Percentiles rank a stretch among this genome's conserved stretches.
Evolutionary conservation across 2,888 invertebrate species (phyloP).

Genomic region (Megaustenia siamemsis): DNA sequence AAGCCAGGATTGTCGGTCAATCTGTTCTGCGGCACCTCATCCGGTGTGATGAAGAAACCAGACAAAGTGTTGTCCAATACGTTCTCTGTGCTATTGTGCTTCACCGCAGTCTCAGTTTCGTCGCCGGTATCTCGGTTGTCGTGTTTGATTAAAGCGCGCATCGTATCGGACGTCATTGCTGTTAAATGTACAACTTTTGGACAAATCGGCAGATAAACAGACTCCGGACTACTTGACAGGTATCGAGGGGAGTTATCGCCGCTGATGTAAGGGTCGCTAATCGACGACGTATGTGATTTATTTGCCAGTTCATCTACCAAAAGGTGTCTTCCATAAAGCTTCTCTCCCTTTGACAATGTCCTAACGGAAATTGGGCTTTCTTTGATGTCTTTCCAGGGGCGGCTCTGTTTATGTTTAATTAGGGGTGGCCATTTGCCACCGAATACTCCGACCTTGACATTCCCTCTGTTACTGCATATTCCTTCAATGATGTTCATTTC

Average conservation of each 20-base stretch:
- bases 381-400: conserved; percentile 60
- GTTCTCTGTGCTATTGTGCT: no score
- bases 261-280: neutral
- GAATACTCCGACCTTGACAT: conserved; percentile 55
- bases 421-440: conserved; percentile 44
- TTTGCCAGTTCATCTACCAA: no score
- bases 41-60: no score
- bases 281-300: neutral
- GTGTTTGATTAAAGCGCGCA: no score
- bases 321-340: neutral
- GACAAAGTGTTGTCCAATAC: no score
- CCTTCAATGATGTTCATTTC: conserved; percentile 74
- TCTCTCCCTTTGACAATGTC: conserved; percentile 16
- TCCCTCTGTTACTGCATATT: conserved; percentile 70
- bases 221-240: neutral
- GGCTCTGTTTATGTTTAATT: conserved; percentile 66
- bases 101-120: no score
- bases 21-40: no score
- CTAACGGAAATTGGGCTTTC: neutral
- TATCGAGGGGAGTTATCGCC: neutral
- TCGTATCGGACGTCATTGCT: no score
- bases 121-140: no score
- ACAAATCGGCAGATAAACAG: neutral
- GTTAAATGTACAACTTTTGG: neutral
- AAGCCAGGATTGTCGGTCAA: no score